Evolutionary conservation across 2,797 vertebrate genomes (phyloP).

Genomic region (Euthynnus affinis): DNA sequence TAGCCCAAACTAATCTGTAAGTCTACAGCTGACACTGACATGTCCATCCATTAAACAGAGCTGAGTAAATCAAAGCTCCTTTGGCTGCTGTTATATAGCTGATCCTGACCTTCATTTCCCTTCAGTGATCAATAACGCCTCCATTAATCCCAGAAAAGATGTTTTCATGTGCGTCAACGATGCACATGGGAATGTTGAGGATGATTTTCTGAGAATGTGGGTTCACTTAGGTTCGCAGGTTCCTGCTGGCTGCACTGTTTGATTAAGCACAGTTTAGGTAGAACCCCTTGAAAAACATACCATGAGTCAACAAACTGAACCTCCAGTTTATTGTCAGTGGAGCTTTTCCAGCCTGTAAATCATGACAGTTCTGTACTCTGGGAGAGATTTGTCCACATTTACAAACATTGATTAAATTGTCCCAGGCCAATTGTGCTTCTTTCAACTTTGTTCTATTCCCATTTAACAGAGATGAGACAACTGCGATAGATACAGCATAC

Average conservation of each 20-base stretch:
- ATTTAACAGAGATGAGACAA: constrained; percentile 40
- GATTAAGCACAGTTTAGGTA: constrained; percentile 17
- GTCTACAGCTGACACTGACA: constrained; percentile 15
- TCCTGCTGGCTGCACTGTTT: background rate
- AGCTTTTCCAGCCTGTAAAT: constrained; percentile 50
- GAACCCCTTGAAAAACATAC: background rate
- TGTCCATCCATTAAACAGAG: constrained; percentile 35
- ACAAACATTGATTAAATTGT: constrained; percentile 58
- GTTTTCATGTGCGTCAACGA: background rate
- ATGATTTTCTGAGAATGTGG: background rate
- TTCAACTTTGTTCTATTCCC: constrained; percentile 38
- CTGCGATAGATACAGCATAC: constrained; percentile 10
- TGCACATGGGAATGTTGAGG: background rate
- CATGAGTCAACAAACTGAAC: constrained; percentile 16
- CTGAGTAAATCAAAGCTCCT: constrained; percentile 1
- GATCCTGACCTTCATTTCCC: constrained; percentile 42
- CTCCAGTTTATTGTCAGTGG: constrained; percentile 45
- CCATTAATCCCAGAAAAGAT: constrained; percentile 12
- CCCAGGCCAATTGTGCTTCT: constrained; percentile 33
- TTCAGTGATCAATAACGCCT: constrained; percentile 24
- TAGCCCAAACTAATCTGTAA: constrained; percentile 18
- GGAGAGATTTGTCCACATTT: constrained; percentile 60
- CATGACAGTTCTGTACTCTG: constrained; percentile 20
- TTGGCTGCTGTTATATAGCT: background rate
- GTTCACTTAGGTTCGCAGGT: background rate